Base-by-base conservation (phyloP, 2,113 vertebrate species). In the Neoarius graeffei region DNA sequence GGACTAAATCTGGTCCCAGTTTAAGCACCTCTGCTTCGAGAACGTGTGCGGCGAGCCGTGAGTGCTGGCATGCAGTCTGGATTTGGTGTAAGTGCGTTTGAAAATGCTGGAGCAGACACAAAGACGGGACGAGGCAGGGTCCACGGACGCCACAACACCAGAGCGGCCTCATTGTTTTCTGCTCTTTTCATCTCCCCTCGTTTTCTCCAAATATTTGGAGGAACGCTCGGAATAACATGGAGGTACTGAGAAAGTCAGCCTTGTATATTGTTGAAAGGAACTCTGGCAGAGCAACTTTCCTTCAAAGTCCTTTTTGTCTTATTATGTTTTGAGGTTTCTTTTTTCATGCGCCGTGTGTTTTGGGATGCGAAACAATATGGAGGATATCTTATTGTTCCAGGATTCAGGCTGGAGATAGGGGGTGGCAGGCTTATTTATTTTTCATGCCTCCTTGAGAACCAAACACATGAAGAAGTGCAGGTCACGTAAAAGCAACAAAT, bases 201-300 rank as follows among this genome's bases (percentile, higher is more conserved):
- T 94, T 94, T 93, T 94, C 93, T 95, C 93, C 93, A 96, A 96
- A 96, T 95, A 95, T 96, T 95, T 96, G 93, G 92, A 95, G 87
- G 93, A 95, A 93, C 91, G 81, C 91, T 94, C 93, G 89, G 94
- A 94, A 95, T 94, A 95, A 95, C 95, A 95, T 93, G 86, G 90
- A 93, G 94, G 94, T 93, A 92, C 92, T 93, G 94, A 95, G 94
- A 95, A 93, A 94, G 94, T 90, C 94, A 83, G 42, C 89, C 89
- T 91, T 96, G 95, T 95, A 95, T 96, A 95, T 96, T 96, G 94
- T 95, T 95, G 92, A 94, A 96, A 95, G 95, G 95, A 95, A 96
- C 95, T 93, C 80, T 25, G 92, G 91, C 93, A 92, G 94, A 88
- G 89, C 59, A 93, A 93, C 92, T 91, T 94, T 94, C 92, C 94